Base-by-base conservation (phyloP, 2,888 invertebrate species). In the Helobdella robusta region DNA sequence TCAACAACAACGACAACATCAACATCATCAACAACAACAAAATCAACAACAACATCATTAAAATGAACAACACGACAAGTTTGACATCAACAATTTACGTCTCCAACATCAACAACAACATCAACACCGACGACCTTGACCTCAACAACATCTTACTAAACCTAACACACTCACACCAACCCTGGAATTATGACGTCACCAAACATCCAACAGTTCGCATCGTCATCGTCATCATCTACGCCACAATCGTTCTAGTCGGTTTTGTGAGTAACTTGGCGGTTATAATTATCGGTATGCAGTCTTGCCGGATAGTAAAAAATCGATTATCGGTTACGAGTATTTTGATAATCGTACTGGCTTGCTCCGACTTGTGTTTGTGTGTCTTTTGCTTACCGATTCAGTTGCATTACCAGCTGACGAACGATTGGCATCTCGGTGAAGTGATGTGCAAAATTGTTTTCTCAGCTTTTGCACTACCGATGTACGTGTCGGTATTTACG, bases 341-440 rank as follows among this genome's bases (percentile, higher is more conserved):
- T 34, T 77, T 78, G 67, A 76, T 78, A 32, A 73, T 73, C 35
- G 75, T 73, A 50, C 71, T 78, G 40, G 76, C 77, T 2, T 64
- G 75, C 52, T 76, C 77, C 0, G 78, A 78, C 68, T 75, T 78
- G 34, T 68, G 74, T 2, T 70, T 78, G 65, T 77, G 77, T 68
- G 72, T 73, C 18, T 77, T 77, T 69, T 75, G 76, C 65, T 70
- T 77, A 5, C 78, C 78, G 56, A 70, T 78, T 35, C 77, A 77
- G 67, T 73, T 78, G 25, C 74, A 77, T 69, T 77, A 78, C 69
- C 76, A 76, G 67, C 69, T 78, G 30, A 77, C 73, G 2, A 73
- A 75, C 68, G 68, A 74, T 64, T 78, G 78, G 78, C 70, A 73
- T 34, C 77, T 78, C 67, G 78, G 78, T 3, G 66, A 71, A 5